phyloP scores from a whole-genome alignment of 2,113 vertebrate genomes.

The Hypanus sabinus region DNA sequence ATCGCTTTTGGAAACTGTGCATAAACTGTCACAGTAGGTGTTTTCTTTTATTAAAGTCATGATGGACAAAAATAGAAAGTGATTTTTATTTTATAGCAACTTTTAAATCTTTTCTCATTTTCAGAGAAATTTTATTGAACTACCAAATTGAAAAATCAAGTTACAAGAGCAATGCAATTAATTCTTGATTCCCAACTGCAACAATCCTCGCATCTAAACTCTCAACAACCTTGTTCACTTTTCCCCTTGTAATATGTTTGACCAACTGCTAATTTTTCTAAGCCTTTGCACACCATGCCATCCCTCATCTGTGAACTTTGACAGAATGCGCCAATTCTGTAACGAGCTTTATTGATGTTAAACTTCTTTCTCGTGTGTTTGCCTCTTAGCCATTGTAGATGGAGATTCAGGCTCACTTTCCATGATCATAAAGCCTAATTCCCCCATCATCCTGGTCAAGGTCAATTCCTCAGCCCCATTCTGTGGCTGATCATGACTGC shows the following conservation, averaged over 20 bases:
- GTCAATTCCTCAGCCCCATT: background rate
- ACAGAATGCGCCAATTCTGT: background rate
- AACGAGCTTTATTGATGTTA: background rate
- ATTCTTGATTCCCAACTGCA: background rate
- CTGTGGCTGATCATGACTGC: too few relatives aligned
- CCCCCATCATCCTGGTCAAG: background rate
- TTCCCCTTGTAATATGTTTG: background rate
- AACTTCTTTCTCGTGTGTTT: background rate
- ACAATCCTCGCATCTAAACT: too few relatives aligned
- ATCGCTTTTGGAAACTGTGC: background rate
- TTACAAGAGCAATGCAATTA: background rate
- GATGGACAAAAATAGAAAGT: constrained; percentile 15
- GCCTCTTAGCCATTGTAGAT: background rate
- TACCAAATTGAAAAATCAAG: too few relatives aligned
- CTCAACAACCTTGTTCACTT: too few relatives aligned
- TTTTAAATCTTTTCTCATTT: constrained; percentile 13
- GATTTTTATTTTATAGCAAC: background rate
- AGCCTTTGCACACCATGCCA: background rate
- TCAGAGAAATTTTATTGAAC: background rate
- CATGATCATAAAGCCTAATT: background rate
- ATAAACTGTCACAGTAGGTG: background rate
- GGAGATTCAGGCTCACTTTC: background rate
- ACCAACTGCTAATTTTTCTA: background rate
- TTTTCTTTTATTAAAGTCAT: background rate
- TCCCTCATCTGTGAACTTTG: background rate